Percentiles rank a stretch among this genome's conserved stretches.
These are phyloP conservation scores for Cyclina sinensis DNA, from an alignment of 1,140 invertebrate genomes.

Conservation along the genomic window DNA sequence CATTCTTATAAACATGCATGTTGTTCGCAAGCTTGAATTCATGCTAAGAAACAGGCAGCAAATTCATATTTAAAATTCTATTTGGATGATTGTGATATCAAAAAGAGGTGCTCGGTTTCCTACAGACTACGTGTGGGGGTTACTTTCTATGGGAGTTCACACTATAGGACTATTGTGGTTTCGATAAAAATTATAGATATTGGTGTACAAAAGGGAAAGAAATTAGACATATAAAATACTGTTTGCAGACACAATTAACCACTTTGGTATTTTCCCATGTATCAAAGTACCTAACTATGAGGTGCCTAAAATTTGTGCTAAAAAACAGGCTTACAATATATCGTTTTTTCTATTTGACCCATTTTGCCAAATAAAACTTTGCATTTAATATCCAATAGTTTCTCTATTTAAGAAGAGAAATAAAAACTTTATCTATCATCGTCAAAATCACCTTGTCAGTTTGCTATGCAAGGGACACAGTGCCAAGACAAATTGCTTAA, in stretches of 20 bases:
- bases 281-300: too few relatives aligned
- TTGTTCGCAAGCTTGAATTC: not conserved
- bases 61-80: not conserved
- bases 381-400: too few relatives aligned
- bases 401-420: too few relatives aligned
- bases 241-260: not conserved
- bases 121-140: not conserved
- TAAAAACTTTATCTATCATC: too few relatives aligned
- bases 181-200: not conserved
- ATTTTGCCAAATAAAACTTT: too few relatives aligned
- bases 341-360: too few relatives aligned
- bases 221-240: not conserved
- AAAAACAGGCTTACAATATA: too few relatives aligned
- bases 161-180: not conserved
- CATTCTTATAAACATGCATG: not conserved
- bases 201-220: not conserved
- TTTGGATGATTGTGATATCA: not conserved
- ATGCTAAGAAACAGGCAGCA: not conserved
- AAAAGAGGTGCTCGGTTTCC: not conserved
- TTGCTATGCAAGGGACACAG: too few relatives aligned
- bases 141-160: not conserved
- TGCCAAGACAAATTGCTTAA: too few relatives aligned
- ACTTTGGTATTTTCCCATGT: conserved; percentile 4
- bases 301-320: too few relatives aligned
- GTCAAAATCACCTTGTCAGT: too few relatives aligned